A percentile compares a stretch with the other conserved stretches of the same genome.
phyloP scores from a whole-genome alignment of 2,888 invertebrate species.

The Cremastobaeus sp. region DNA sequence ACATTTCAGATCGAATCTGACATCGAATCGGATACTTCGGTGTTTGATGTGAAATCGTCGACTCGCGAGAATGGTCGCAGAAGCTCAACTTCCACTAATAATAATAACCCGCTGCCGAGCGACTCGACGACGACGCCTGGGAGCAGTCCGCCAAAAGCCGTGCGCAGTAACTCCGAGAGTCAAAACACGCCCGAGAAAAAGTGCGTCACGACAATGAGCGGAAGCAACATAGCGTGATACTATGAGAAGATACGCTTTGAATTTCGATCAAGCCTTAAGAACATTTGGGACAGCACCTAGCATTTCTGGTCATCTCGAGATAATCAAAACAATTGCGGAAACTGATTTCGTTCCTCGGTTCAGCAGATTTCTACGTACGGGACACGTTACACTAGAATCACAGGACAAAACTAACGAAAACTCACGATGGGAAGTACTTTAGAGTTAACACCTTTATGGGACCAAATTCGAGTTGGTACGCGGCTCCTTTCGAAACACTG shows the following conservation, averaged over 20 bases:
- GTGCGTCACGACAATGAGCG: constrained; percentile 81
- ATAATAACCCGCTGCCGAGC: constrained; percentile 78
- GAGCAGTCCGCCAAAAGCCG: constrained; percentile 77
- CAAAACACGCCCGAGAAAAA: constrained; percentile 80
- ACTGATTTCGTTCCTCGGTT: constrained; percentile 25
- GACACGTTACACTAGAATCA: no score
- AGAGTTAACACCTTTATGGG: no score
- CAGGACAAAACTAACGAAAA: constrained; percentile 7
- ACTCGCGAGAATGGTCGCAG: constrained; percentile 78
- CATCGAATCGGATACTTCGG: constrained; percentile 82
- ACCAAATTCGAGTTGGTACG: no score
- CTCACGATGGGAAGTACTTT: constrained; percentile 31
- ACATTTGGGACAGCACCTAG: constrained; percentile 74
- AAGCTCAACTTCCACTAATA: constrained; percentile 79
- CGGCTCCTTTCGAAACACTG: no score
- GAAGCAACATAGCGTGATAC: constrained; percentile 81
- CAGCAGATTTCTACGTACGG: constrained; percentile 1
- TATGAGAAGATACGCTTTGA: constrained; percentile 75
- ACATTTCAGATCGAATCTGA: constrained; percentile 82
- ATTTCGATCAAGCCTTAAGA: constrained; percentile 74
- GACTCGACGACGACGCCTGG: constrained; percentile 76
- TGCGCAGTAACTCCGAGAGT: constrained; percentile 80
- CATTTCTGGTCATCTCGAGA: constrained; percentile 70
- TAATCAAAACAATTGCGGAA: constrained; percentile 36
- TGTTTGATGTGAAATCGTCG: constrained; percentile 81